Evolutionary conservation across 2,113 vertebrate species (phyloP).

Genomic region (Notothenia rossii): DNA sequence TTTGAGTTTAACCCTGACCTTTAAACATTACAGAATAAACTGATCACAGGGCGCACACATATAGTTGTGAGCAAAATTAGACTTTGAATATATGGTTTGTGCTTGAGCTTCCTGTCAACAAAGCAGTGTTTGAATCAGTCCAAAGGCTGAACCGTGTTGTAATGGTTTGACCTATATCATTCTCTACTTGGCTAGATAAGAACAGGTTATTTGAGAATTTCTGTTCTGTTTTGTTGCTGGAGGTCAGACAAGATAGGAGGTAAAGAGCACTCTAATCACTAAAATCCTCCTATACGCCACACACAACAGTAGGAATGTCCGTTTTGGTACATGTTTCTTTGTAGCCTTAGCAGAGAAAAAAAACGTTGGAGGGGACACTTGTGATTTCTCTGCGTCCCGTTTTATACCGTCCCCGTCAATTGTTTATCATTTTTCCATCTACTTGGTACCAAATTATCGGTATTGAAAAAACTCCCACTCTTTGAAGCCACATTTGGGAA

Average conservation of each 20-base stretch:
- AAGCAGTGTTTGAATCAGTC: conserved; percentile 7
- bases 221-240: conserved; percentile 15
- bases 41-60: background rate
- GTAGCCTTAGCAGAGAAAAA: no score
- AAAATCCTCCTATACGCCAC: background rate
- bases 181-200: conserved; percentile 29
- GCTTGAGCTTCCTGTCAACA: background rate
- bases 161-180: conserved; percentile 1
- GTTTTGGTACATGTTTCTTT: no score
- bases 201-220: background rate
- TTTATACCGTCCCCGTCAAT: no score
- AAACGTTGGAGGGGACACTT: no score
- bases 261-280: background rate
- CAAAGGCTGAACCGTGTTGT: conserved; percentile 16
- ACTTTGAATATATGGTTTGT: background rate
- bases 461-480: no score
- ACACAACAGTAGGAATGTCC: no score
- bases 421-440: no score
- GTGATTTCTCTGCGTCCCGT: no score
- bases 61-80: background rate
- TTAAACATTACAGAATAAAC: background rate
- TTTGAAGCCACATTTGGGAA: no score
- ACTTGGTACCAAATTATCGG: no score
- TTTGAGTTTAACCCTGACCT: background rate
- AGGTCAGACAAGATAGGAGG: conserved; percentile 2